Conservation (phyloP, 2,888 invertebrate genomes). For the Periphyllus acericola region DNA sequence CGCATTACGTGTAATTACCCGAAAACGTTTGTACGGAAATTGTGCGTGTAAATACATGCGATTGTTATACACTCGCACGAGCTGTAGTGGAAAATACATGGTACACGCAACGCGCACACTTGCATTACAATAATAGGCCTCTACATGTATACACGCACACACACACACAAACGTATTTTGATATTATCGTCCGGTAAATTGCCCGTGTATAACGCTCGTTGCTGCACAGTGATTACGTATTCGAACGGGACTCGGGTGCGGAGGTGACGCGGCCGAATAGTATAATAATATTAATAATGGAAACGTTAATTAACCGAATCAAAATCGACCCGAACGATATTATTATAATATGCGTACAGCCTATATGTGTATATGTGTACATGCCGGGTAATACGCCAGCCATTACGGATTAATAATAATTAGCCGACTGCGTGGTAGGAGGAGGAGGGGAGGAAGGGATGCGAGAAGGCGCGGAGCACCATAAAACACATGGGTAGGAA, state of each 20-base stretch:
- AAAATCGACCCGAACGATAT: slow-evolving; percentile 45
- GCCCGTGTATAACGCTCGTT: slow-evolving; percentile 41
- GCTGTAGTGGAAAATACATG: neutral
- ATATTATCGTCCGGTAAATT: slow-evolving; percentile 34
- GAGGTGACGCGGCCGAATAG: neutral
- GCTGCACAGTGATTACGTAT: neutral
- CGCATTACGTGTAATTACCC: slow-evolving; percentile 9
- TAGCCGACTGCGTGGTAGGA: slow-evolving; percentile 23
- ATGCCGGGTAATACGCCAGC: neutral
- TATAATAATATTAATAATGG: slow-evolving; percentile 43
- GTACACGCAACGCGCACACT: neutral
- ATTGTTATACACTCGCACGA: neutral
- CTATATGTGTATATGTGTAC: neutral
- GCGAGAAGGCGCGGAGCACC: no score
- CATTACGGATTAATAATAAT: slow-evolving; percentile 50
- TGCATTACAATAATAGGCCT: neutral
- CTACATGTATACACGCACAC: neutral
- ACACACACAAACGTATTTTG: neutral
- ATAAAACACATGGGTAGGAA: neutral
- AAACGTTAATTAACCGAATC: slow-evolving; percentile 61
- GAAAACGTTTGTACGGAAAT: slow-evolving; percentile 9
- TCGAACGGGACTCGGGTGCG: neutral
- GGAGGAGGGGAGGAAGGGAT: neutral
- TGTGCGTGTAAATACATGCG: slow-evolving; percentile 36
- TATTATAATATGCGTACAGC: neutral